Percentiles rank a stretch among this genome's conserved stretches.
phyloP scores from a whole-genome alignment of 2,888 invertebrate genomes.

The Anthoptus insignis region DNA sequence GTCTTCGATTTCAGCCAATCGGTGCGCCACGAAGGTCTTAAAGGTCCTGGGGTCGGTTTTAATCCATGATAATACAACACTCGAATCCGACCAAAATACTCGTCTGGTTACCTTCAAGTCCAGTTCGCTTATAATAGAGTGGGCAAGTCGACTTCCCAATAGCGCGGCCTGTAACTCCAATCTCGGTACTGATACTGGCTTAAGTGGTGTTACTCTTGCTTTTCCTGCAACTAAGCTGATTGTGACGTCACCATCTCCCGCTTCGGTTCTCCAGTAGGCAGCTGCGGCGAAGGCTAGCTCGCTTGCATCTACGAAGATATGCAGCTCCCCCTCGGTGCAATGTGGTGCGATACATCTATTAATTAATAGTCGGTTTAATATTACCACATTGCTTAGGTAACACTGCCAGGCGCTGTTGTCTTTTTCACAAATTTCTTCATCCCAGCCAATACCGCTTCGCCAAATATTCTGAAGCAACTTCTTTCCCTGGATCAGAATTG shows the following conservation, averaged over 20 bases:
- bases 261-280: neutral
- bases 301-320: constrained; percentile 6
- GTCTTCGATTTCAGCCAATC: constrained; percentile 27
- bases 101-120: neutral
- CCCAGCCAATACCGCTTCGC: too few species aligned
- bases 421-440: neutral
- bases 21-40: constrained; percentile 12
- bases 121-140: neutral
- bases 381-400: neutral
- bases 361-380: neutral
- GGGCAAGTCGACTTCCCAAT: neutral
- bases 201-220: neutral
- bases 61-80: neutral
- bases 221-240: neutral
- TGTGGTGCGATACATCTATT: neutral
- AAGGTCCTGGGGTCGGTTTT: neutral
- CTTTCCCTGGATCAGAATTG: too few species aligned
- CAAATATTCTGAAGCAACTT: too few species aligned
- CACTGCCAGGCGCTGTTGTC: neutral
- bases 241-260: neutral
- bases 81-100: too few species aligned
- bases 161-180: constrained; percentile 24
- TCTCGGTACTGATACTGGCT: neutral
- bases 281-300: neutral
- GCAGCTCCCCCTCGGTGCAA: neutral